phyloP scores from a whole-genome alignment of 2,797 vertebrate species.

The Tenualosa ilisha region DNA sequence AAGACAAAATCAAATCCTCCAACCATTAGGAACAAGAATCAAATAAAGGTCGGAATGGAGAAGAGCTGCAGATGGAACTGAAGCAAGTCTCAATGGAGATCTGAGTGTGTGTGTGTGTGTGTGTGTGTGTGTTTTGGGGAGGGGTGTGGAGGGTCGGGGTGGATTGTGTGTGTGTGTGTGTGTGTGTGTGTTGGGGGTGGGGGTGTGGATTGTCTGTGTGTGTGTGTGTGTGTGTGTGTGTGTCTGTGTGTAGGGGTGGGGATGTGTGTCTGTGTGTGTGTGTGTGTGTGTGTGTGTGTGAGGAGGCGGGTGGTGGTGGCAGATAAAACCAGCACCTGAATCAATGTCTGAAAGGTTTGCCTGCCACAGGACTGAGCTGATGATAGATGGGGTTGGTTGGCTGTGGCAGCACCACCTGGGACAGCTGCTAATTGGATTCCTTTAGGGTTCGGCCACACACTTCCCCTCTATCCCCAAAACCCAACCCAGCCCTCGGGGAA shows the following conservation, averaged over 20 bases:
- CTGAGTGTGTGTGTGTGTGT: background rate
- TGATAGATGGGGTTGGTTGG: constrained; percentile 2
- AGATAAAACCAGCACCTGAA: background rate
- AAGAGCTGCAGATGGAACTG: background rate
- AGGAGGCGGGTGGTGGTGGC: too few relatives aligned
- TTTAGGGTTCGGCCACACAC: background rate
- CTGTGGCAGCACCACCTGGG: background rate
- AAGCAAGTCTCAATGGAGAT: background rate
- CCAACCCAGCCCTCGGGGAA: background rate
- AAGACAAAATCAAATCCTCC: background rate
- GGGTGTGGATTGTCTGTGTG: too few relatives aligned
- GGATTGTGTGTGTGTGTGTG: too few relatives aligned
- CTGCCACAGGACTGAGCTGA: background rate
- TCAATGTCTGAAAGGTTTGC: background rate
- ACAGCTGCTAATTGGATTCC: background rate
- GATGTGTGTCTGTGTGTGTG: background rate
- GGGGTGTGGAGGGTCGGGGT: background rate
- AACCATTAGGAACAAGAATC: background rate
- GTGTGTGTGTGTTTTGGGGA: too few relatives aligned
- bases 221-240: background rate
- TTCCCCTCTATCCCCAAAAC: background rate
- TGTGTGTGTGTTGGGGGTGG: background rate
- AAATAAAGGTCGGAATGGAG: background rate
- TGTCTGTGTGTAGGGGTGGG: too few relatives aligned
- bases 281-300: background rate